Evolutionary conservation across 2,113 vertebrate genomes (phyloP).

Genomic region (Scopus umbretta): DNA sequence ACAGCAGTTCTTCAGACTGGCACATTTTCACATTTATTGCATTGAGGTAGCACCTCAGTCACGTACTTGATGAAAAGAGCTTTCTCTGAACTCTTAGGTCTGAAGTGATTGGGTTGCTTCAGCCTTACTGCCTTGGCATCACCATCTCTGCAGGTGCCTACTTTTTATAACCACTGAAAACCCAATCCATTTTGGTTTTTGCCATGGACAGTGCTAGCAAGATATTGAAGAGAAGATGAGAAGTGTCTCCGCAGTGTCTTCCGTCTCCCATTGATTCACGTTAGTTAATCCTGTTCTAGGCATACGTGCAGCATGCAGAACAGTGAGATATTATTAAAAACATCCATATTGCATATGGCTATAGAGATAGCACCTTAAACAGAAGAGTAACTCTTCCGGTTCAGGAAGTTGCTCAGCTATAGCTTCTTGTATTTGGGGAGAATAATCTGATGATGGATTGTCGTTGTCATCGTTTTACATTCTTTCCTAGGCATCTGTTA

Average conservation of each 20-base stretch:
- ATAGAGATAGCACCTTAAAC: not conserved
- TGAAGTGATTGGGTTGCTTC: not conserved
- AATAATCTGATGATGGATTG: not conserved
- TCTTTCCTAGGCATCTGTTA: not conserved
- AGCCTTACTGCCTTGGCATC: not conserved
- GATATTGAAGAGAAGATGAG: accelerated
- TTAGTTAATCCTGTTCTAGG: not conserved
- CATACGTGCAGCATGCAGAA: not conserved
- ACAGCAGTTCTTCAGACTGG: not conserved
- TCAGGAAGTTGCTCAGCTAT: not conserved
- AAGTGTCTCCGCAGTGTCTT: not conserved
- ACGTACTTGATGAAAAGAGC: not conserved
- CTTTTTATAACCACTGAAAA: not conserved
- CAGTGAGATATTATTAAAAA: not conserved
- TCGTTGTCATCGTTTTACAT: not conserved
- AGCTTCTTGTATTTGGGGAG: not conserved
- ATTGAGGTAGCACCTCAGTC: not conserved
- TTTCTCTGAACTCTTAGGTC: not conserved
- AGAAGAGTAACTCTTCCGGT: not conserved
- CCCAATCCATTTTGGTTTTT: not conserved
- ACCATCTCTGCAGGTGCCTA: not conserved
- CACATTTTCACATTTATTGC: not conserved
- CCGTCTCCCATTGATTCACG: not conserved
- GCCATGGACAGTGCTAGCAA: not conserved
- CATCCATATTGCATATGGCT: not conserved